Conservation (phyloP, 2,888 invertebrate genomes). For the Trypoxylon attenuatum region DNA sequence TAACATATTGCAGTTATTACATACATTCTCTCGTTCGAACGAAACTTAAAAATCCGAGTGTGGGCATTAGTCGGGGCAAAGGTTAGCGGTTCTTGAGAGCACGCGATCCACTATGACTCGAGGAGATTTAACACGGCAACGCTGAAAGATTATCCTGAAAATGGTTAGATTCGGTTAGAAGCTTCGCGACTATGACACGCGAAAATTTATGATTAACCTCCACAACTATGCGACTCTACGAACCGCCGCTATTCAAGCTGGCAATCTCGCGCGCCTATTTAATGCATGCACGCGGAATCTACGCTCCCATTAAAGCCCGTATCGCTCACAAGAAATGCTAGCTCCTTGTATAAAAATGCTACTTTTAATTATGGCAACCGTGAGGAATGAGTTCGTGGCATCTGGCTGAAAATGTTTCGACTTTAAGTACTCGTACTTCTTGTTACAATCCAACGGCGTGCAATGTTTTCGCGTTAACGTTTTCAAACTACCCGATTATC, state of each 20-base stretch:
- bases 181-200: conserved; percentile 37
- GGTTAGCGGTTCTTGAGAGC: no score
- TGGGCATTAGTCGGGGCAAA: no score
- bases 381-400: conserved; percentile 1
- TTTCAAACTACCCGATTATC: no score
- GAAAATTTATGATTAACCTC: conserved; percentile 53
- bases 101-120: conserved; percentile 39
- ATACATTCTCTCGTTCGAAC: no score
- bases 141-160: conserved; percentile 36
- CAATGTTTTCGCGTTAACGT: no score
- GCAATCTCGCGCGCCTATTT: conserved; percentile 34
- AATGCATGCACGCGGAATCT: conserved; percentile 27
- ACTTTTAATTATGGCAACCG: conserved; percentile 32
- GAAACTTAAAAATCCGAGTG: no score
- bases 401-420: no score
- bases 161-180: conserved; percentile 39
- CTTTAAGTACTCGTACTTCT: no score
- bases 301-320: conserved; percentile 27
- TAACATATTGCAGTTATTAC: no score
- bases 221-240: conserved; percentile 13
- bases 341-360: conserved; percentile 21
- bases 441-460: no score
- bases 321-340: conserved; percentile 23
- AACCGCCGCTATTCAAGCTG: conserved; percentile 17
- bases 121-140: no score